Evolutionary conservation across 2,888 invertebrate genomes (phyloP), one percentile per base, ranked within the genome.

Genomic region (Rhimphoctona megacephalus): DNA sequence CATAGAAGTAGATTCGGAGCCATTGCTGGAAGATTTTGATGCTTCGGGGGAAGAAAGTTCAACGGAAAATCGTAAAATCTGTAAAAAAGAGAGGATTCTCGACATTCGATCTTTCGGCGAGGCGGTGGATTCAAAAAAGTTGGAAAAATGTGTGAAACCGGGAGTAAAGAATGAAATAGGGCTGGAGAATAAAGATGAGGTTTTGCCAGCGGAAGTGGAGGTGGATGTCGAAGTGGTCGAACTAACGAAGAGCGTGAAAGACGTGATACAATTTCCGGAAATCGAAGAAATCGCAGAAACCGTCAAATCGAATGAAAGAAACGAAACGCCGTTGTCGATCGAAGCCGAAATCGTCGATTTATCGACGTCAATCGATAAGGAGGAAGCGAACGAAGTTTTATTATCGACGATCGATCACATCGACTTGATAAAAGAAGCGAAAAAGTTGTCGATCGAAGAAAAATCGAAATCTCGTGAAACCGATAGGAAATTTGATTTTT

Each of bases 221-320:
- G 92, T 93, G 61, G 92, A 93, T 49, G 92, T 94, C 4, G 93
- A 94, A 73, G 90, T 94, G 61, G 92, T 94, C 36, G 94, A 94
- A 67, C 85, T 94, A 30, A 90, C 92, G 43, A 94, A 93, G 39
- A 93, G 92, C 78, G 93, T 93, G 0, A 94, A 93, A 79, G 94
- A 94, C 82, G 91, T 88, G 14, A 89, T 93, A 17, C 94, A 94
- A 83, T 94, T 93, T 88, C 92, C 94, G 9, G 92, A 94, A 73
- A 93, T 94, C 86, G 94, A 94, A 80, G 91, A 93, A 66, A 94
- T 94, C 69, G 86, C 90, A 1, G 94, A 94, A 69, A 92, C 92
- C 89, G 91, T 33, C 25, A 93, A 92, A 80, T 90, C 90, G 36
- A 92, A 91, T 85, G 93, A 92, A 64, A 85, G 90, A 25, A 90